Evolutionary conservation across 2,888 invertebrate genomes (phyloP), one percentile per base, ranked within the genome.

Genomic region (Orthosia gothica): DNA sequence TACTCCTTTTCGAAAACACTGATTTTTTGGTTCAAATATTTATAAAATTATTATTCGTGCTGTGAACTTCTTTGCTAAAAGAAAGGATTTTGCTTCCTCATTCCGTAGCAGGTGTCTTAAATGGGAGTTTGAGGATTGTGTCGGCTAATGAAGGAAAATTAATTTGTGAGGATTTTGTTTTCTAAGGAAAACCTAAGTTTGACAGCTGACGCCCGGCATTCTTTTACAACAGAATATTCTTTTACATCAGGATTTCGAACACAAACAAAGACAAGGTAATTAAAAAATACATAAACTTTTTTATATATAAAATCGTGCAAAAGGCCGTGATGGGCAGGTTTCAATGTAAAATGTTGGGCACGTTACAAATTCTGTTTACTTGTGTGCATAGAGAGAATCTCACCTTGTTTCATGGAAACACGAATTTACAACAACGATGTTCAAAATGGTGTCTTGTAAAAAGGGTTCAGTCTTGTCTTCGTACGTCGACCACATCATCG

Each of bases 1-100:
- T 74, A 63, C 73, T 47, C 18, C 40, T 58, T 45, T 45, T 18
- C 49, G 0, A 70, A 72, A 74, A 20, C 9, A 7, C 64, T 57
- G 9, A 49, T 12, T 57, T 20, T 23, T 18, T 13, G 32, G 11
- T 45, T 67, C 62, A 3, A 20, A 63, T 18, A 23, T 5, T 55
- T 61, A 32, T 7, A 1, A 11, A 61, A 69, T 55, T 62, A 49
- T 67, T 47, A 59, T 64, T 40, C 3, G 18, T 7, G 23, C 9
- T 26, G 0, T 15, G 5, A 4, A 12, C 18, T 20, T 16, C 13
- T 18, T 18, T 0, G 2, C n/a, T 23, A 11, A 26, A 40, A 26
- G 2, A 61, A 55, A 20, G 0, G 12, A 3, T 40, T 5, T 16
- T n/a, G 32, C 16, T 5, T 49, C n/a, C 5, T 26, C 11, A 50